phyloP scores from a whole-genome alignment of 2,888 invertebrate genomes.

The Anarsia innoxiella region DNA sequence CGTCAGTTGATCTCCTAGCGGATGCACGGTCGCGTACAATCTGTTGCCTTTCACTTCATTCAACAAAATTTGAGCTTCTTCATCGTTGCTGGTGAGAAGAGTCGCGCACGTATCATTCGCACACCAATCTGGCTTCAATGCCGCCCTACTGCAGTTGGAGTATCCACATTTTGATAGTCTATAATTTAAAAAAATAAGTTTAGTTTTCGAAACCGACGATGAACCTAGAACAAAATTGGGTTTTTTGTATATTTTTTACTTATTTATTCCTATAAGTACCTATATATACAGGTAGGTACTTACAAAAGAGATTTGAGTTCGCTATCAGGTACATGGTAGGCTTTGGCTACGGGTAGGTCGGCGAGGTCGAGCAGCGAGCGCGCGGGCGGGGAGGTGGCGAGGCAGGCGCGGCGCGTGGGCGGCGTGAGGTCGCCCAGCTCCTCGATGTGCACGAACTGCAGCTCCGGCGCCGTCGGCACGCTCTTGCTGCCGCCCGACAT shows the following conservation, averaged over 20 bases:
- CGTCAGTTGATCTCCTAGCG: constrained; percentile 21
- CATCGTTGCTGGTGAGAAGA: constrained; percentile 32
- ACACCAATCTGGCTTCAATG: constrained; percentile 76
- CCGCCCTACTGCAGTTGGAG: too few relatives aligned
- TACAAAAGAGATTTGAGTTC: too few relatives aligned
- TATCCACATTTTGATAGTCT: too few relatives aligned
- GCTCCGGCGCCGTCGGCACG: too few relatives aligned
- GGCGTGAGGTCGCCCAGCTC: constrained; percentile 44
- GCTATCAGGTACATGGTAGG: constrained; percentile 23
- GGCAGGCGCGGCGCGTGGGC: constrained; percentile 40
- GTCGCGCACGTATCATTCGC: constrained; percentile 29
- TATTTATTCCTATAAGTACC: too few relatives aligned
- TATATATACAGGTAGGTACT: too few relatives aligned
- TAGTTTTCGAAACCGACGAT: too few relatives aligned
- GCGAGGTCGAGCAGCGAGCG: constrained; percentile 48
- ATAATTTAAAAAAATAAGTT: too few relatives aligned
- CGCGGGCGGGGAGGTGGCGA: constrained; percentile 24
- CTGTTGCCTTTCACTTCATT: constrained; percentile 23
- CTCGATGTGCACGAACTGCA: too few relatives aligned
- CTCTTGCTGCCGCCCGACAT: too few relatives aligned
- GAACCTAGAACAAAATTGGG: too few relatives aligned
- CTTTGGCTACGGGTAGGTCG: constrained; percentile 25
- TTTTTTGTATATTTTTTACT: too few relatives aligned
- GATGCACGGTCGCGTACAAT: constrained; percentile 28
- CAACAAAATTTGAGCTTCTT: constrained; percentile 33